Conservation (phyloP, 2,888 invertebrate genomes). For the Scrobipalpa costella region DNA sequence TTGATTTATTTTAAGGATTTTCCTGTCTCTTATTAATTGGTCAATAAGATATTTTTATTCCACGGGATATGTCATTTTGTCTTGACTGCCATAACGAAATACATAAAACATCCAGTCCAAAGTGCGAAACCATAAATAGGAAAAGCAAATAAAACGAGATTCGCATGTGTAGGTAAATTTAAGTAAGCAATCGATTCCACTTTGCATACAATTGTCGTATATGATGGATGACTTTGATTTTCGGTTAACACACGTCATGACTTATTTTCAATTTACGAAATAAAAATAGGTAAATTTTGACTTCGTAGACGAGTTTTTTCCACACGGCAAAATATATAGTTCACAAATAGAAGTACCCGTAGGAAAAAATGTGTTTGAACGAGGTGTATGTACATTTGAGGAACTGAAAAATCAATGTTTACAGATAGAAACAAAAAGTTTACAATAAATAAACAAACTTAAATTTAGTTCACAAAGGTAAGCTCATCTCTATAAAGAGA, state of each 20-base stretch:
- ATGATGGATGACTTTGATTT: conserved; percentile 31
- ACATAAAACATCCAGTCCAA: neutral
- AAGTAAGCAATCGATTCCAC: conserved; percentile 23
- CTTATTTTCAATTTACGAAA: neutral
- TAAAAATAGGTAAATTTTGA: neutral
- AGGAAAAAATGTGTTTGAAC: no score
- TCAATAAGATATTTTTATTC: no score
- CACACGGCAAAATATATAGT: no score
- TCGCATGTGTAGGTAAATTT: conserved; percentile 13
- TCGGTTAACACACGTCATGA: conserved; percentile 21
- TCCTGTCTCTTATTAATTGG: neutral
- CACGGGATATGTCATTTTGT: neutral
- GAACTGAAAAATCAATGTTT: no score
- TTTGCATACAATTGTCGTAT: conserved; percentile 34
- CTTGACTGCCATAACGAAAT: neutral
- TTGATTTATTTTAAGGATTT: neutral
- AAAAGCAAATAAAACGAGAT: conserved; percentile 16
- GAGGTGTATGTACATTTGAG: no score
- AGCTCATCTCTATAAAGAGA: no score
- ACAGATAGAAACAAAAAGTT: no score
- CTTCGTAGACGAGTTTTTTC: no score
- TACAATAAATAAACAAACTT: no score
- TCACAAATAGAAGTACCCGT: no score
- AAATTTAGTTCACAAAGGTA: no score
- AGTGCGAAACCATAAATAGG: conserved; percentile 2